These are phyloP conservation scores for Eupithecia centaureata DNA, from an alignment of 2,888 invertebrate genomes.

Conservation along the genomic window DNA sequence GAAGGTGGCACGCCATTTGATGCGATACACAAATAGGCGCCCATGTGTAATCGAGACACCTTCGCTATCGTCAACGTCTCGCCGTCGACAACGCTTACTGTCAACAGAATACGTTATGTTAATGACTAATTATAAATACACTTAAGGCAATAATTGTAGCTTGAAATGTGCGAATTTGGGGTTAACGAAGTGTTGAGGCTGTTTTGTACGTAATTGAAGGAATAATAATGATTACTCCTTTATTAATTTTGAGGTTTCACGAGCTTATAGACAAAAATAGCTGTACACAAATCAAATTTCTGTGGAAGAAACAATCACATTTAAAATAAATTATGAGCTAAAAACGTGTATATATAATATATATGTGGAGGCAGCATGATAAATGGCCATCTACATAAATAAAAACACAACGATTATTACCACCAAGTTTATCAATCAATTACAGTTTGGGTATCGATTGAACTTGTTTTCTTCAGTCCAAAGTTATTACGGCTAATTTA, in stretches of 20 bases:
- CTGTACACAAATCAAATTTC: not conserved
- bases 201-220: not conserved
- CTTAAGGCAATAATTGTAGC: not conserved
- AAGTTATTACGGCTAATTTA: not conserved
- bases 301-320: not conserved
- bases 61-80: conserved; percentile 93
- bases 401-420: not conserved
- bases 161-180: conserved; percentile 1
- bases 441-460: not conserved
- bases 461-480: not conserved
- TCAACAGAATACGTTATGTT: conserved; percentile 29
- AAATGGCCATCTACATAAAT: not conserved
- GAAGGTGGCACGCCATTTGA: conserved; percentile 96
- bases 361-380: not conserved
- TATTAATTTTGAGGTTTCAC: conserved; percentile 1
- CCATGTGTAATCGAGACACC: conserved; percentile 96
- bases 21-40: conserved; percentile 95
- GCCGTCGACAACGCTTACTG: conserved; percentile 95
- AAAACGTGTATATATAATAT: not conserved
- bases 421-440: not conserved
- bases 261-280: not conserved
- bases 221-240: not conserved
- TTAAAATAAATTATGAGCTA: not conserved
- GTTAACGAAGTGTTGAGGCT: not conserved
- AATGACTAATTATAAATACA: conserved; percentile 16